These are phyloP conservation scores for Morus bassanus DNA, from an alignment of 2,797 vertebrate species.

Conservation along the genomic window DNA sequence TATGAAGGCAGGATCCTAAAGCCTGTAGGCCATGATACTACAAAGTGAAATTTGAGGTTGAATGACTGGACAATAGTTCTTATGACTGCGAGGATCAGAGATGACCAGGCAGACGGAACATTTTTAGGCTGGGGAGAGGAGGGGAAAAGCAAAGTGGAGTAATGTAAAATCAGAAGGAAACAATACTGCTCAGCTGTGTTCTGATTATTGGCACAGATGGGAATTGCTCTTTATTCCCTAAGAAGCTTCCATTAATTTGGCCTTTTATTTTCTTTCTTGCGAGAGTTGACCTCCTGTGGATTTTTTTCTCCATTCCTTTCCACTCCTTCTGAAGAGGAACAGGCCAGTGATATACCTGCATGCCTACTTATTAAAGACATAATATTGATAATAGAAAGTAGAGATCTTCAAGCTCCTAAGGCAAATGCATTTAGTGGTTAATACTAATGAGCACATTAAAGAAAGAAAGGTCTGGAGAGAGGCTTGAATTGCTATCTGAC, in stretches of 20 bases:
- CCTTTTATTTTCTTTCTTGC: background rate
- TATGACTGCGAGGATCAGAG: background rate
- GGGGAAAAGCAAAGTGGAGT: background rate
- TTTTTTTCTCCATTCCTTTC: background rate
- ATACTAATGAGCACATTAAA: slow-evolving; percentile 18
- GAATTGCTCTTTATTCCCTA: background rate
- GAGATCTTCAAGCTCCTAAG: background rate
- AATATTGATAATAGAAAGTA: background rate
- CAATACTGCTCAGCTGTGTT: background rate
- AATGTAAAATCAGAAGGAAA: background rate
- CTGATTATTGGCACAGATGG: background rate
- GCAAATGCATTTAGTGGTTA: background rate
- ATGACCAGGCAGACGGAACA: background rate
- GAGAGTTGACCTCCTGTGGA: background rate
- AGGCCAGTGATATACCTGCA: background rate
- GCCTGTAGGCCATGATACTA: background rate
- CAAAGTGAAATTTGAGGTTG: background rate
- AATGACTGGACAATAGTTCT: background rate
- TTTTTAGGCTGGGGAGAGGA: background rate
- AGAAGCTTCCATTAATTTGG: background rate
- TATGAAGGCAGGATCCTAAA: background rate
- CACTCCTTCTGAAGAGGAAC: background rate
- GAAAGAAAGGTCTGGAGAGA: background rate
- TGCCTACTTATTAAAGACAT: background rate
- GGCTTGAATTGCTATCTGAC: background rate